Base-by-base conservation (phyloP, 2,113 vertebrate species). In the Tonatia bakeri region DNA sequence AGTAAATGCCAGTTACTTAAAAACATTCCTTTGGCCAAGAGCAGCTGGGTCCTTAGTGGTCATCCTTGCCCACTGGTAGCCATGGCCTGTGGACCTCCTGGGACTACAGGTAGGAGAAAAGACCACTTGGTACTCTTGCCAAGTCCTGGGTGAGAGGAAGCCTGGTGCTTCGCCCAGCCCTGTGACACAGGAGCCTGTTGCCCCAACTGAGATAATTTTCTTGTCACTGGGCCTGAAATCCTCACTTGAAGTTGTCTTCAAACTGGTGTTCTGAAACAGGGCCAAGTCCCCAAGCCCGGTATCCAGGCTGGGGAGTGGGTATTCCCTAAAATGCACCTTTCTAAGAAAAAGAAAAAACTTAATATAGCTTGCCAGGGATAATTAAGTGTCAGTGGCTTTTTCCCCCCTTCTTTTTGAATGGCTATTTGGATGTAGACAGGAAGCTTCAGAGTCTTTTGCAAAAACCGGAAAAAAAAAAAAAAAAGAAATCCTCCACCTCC, bases 191-290 rank as follows among this genome's bases (percentile, higher is more conserved):
- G 81, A 94, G 81, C 54, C 81, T 73, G 61, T 75, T 82, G 69
- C 56, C 84, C 89, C 72, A 76, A 65, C 65, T 72, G 82, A 86
- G 92, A 87, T 80, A 70, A 93, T 96, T 95, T 92, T 94, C 94
- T 96, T 82, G 94, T 97, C 95, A 88, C 81, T 36, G 76, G 40
- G 64, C 91, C 81, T 91, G 90, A 96, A 87, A 92, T 81, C 43
- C 50, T 94, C 64, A 45, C 52, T 90, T 0, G 45, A 90, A 96
- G 72, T 73, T 82, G 81, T 96, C 92, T 90, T 95, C 87, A 94
- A 64, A 94, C 87, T 90, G 70, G 73, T 94, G 31, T 87, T 86
- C 90, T 97, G 97, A 97, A 90, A 77, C 45, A 93, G 12, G 40
- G 94, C 97, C 94, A 95, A 96, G 45, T 86, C 84, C 83, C 73